phyloP scores from a whole-genome alignment of 2,113 vertebrate species.

The Thalassoma bifasciatum region DNA sequence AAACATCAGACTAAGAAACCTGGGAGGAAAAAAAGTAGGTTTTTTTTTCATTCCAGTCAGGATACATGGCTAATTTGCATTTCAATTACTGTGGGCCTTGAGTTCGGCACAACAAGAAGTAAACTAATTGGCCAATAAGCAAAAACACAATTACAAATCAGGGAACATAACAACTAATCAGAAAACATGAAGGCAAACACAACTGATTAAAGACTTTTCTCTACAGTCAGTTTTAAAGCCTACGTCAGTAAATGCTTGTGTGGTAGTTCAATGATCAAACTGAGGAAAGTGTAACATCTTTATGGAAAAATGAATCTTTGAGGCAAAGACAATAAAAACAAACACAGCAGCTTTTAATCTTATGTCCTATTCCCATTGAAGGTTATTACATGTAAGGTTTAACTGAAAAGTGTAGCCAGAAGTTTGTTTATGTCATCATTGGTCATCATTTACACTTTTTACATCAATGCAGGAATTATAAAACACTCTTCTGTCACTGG shows the following conservation, averaged over 20 bases:
- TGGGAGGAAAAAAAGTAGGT: neutral
- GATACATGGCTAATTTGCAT: neutral
- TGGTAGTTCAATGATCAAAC: too few relatives aligned
- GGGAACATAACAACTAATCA: neutral
- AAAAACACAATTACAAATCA: neutral
- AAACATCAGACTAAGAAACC: neutral
- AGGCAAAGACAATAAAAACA: neutral
- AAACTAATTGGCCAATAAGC: neutral
- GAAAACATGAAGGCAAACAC: neutral
- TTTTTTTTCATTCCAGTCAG: neutral
- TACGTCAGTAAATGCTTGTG: neutral
- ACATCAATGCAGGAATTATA: constrained; percentile 8
- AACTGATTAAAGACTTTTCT: neutral
- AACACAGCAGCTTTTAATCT: neutral
- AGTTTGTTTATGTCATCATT: constrained; percentile 3
- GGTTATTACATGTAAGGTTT: constrained; percentile 11
- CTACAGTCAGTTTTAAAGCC: neutral
- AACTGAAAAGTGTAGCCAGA: constrained; percentile 19
- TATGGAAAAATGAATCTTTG: neutral
- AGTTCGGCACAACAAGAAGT: neutral
- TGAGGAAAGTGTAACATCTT: too few relatives aligned
- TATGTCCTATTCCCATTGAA: neutral
- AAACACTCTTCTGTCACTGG: constrained; percentile 11
- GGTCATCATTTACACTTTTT: constrained; percentile 16
- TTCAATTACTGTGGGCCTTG: neutral